Conservation (phyloP, 2,888 invertebrate genomes). For the Scaptomyza tumidula region DNA sequence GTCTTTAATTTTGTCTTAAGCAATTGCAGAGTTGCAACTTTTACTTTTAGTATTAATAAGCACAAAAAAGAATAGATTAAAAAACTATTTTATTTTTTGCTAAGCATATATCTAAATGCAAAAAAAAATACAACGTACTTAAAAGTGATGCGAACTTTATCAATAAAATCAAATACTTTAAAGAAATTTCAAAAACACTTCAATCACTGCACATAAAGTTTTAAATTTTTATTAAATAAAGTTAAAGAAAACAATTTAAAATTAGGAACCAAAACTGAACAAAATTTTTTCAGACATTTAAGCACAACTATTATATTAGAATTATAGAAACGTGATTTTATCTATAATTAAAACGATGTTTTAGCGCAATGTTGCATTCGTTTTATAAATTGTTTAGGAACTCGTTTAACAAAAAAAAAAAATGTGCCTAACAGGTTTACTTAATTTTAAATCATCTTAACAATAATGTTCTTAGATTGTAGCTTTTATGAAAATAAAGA, state of each 20-base stretch:
- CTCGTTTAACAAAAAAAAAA: slow-evolving; percentile 16
- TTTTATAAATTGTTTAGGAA: slow-evolving; percentile 51
- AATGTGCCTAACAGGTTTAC: slow-evolving; percentile 20
- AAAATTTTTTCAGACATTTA: slow-evolving; percentile 34
- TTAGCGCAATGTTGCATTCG: slow-evolving; percentile 40
- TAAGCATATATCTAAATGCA: no score
- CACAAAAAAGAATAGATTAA: no score
- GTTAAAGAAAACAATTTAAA: slow-evolving; percentile 6
- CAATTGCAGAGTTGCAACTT: no score
- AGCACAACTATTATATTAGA: slow-evolving; percentile 37
- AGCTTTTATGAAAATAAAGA: slow-evolving; percentile 48
- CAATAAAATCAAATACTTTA: slow-evolving; percentile 35
- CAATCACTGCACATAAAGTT: slow-evolving; percentile 65
- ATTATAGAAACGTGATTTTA: slow-evolving; percentile 26
- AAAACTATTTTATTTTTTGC: no score
- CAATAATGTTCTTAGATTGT: slow-evolving; percentile 33
- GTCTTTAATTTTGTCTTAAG: no score
- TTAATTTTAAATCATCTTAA: slow-evolving; percentile 31
- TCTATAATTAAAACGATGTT: slow-evolving; percentile 21
- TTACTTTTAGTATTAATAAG: no score
- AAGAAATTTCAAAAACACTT: no score
- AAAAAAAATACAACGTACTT: no score
- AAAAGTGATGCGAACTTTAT: slow-evolving; percentile 13
- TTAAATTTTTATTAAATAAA: slow-evolving; percentile 69
- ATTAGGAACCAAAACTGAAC: slow-evolving; percentile 10